phyloP scores from a whole-genome alignment of 2,797 vertebrate genomes.

The Eulemur albifrons region DNA sequence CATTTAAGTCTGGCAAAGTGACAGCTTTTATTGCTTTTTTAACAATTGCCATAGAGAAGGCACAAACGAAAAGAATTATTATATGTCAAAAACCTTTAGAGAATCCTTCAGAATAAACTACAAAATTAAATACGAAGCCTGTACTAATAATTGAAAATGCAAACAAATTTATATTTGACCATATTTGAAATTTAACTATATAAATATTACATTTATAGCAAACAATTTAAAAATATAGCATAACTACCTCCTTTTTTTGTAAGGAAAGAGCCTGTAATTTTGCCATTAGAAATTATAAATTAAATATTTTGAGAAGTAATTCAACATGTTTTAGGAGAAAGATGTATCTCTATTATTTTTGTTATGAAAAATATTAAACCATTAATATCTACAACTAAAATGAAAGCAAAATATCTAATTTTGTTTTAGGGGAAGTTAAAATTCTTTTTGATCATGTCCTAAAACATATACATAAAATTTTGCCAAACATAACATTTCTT shows the following conservation, averaged over 20 bases:
- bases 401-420: constrained; percentile 35
- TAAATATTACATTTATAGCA: constrained; percentile 15
- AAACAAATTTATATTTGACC: constrained; percentile 10
- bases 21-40: not conserved
- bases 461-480: constrained; percentile 17
- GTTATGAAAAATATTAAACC: constrained; percentile 19
- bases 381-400: constrained; percentile 34
- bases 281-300: constrained; percentile 45
- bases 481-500: constrained; percentile 31
- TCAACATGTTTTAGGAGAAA: constrained; percentile 46
- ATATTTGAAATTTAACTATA: constrained; percentile 40
- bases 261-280: not conserved
- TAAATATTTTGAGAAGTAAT: constrained; percentile 62
- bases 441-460: not conserved
- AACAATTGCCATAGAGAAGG: not conserved
- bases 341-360: constrained; percentile 30
- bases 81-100: not conserved
- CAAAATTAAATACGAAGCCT: not conserved
- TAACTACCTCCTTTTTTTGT: constrained; percentile 28
- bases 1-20: constrained; percentile 53
- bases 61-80: constrained; percentile 17
- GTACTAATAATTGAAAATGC: not conserved
- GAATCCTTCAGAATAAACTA: constrained; percentile 17
- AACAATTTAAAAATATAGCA: not conserved
- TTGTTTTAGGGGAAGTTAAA: constrained; percentile 34